A percentile compares a stretch with the other conserved stretches of the same genome.
These are phyloP conservation scores for Mesaphorura yosii DNA, from an alignment of 1,140 invertebrate genomes.

Conservation along the genomic window DNA sequence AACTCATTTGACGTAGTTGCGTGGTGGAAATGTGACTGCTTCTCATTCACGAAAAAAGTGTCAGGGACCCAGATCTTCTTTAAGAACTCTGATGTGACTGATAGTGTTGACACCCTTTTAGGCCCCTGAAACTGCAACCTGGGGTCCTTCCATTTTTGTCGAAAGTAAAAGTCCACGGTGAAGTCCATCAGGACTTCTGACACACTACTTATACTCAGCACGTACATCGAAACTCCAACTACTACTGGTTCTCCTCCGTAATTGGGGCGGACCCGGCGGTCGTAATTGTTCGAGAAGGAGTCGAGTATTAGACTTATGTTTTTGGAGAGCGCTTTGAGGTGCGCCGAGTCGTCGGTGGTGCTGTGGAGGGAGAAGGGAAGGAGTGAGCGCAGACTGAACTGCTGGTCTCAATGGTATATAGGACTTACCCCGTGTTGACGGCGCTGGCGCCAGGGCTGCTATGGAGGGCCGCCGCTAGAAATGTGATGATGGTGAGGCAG, in stretches of 20 bases:
- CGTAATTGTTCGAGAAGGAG: slow-evolving; percentile 85
- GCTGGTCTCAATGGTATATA: no score
- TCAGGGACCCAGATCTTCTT: slow-evolving; percentile 97
- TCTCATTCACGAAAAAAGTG: slow-evolving; percentile 80
- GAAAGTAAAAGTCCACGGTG: slow-evolving; percentile 5
- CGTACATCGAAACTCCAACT: slow-evolving; percentile 94
- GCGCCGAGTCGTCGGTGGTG: no score
- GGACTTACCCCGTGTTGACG: no score
- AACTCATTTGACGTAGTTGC: slow-evolving; percentile 95
- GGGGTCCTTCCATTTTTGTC: slow-evolving; percentile 1
- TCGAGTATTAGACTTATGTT: slow-evolving; percentile 88
- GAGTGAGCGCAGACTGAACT: no score
- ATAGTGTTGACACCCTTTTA: slow-evolving; percentile 59
- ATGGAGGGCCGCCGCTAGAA: no score
- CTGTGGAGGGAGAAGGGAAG: no score
- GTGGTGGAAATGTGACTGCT: slow-evolving; percentile 94
- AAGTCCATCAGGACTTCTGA: slow-evolving; percentile 91
- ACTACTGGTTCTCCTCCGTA: slow-evolving; percentile 92
- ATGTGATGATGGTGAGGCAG: no score
- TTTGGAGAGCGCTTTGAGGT: slow-evolving; percentile 10
- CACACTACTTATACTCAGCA: slow-evolving; percentile 94
- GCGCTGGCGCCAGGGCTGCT: no score
- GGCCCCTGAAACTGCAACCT: slow-evolving; percentile 53
- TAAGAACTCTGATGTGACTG: slow-evolving; percentile 64
- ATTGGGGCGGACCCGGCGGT: slow-evolving; percentile 93